Percentiles rank a stretch among this genome's conserved stretches.
These are phyloP conservation scores for Scaptomyza caliginosa DNA, from an alignment of 2,888 invertebrate species.

Conservation along the genomic window DNA sequence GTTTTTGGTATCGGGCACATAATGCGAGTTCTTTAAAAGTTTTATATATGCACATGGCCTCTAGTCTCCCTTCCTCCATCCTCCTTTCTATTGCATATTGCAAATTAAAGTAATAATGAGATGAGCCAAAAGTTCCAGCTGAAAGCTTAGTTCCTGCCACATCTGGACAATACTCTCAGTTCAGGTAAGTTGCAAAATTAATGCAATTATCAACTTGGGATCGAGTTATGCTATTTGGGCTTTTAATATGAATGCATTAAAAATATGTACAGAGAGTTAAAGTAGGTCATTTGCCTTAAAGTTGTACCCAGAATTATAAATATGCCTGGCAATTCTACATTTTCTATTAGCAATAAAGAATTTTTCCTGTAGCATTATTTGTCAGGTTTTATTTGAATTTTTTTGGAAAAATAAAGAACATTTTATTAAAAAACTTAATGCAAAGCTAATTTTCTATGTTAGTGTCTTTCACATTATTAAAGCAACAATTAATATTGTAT, in stretches of 20 bases:
- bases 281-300: conserved; percentile 4
- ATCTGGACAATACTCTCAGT: conserved; percentile 37
- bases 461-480: neutral
- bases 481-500: conserved; percentile 9
- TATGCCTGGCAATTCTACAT: too few relatives aligned
- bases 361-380: too few relatives aligned
- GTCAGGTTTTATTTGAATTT: too few relatives aligned
- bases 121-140: conserved; percentile 51
- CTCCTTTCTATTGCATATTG: conserved; percentile 30
- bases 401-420: too few relatives aligned
- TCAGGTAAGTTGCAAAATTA: conserved; percentile 31
- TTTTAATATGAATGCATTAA: neutral
- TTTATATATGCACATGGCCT: conserved; percentile 60
- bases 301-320: neutral
- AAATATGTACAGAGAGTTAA: neutral
- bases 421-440: too few relatives aligned
- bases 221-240: neutral
- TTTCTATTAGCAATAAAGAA: too few relatives aligned
- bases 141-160: conserved; percentile 26
- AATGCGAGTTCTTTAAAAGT: conserved; percentile 77
- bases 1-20: conserved; percentile 56
- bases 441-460: neutral
- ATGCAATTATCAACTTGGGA: conserved; percentile 40
- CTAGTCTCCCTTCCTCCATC: neutral
- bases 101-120: conserved; percentile 62